Conservation (phyloP, 2,888 invertebrate genomes). For the Perithous albicinctus region DNA sequence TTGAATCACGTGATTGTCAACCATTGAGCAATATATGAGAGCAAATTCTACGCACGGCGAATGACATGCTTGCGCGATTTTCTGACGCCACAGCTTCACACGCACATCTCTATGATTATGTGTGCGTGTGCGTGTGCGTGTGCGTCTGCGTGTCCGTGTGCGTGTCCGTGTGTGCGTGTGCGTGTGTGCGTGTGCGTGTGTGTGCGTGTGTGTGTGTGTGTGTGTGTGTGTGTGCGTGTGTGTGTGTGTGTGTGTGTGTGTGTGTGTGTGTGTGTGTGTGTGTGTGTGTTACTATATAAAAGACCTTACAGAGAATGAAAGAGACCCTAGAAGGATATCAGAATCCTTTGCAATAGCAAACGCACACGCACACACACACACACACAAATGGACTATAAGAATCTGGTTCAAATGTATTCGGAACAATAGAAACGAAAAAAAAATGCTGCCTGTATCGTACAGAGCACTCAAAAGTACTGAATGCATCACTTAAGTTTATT, state of each 20-base stretch:
- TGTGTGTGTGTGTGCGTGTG: neutral
- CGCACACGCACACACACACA: neutral
- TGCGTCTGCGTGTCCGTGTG: neutral
- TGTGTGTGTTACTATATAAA: neutral
- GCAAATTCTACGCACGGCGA: neutral
- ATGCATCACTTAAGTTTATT: neutral
- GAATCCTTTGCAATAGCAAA: neutral
- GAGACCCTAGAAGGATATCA: slow-evolving; percentile 4
- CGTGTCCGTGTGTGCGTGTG: neutral
- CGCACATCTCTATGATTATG: neutral
- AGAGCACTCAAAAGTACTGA: neutral
- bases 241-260: no score
- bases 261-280: neutral
- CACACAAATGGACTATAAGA: neutral
- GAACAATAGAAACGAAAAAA: neutral
- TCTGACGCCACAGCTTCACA: neutral
- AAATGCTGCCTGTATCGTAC: neutral
- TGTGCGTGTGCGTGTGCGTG: neutral
- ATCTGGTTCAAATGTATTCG: neutral
- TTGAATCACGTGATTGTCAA: slow-evolving; percentile 22
- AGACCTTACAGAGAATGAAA: neutral
- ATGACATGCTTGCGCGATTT: slow-evolving; percentile 5
- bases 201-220: neutral
- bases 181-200: neutral
- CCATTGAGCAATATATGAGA: slow-evolving; percentile 21